A percentile compares a stretch with the other conserved stretches of the same genome.
These are phyloP conservation scores for Lonchura striata DNA, from an alignment of 2,113 vertebrate species.

Conservation along the genomic window DNA sequence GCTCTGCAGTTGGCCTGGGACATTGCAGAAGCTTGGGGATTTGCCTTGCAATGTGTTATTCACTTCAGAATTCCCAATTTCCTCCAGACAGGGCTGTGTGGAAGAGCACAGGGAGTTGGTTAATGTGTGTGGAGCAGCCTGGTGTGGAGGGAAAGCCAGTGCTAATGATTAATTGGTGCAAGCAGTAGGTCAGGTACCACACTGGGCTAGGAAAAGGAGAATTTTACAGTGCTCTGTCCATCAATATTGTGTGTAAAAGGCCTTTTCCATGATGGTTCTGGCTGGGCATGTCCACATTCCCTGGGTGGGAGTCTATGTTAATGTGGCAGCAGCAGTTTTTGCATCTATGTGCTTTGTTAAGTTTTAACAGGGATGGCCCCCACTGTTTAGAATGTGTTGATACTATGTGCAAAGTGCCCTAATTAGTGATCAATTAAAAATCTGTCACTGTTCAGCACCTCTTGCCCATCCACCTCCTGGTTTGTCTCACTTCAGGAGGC, in stretches of 20 bases:
- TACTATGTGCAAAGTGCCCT: background rate
- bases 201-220: background rate
- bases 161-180: background rate
- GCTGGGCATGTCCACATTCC: background rate
- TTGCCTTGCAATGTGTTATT: background rate
- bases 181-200: background rate
- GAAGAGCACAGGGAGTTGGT: background rate
- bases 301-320: background rate
- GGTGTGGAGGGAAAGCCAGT: background rate
- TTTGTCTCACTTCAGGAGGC: background rate
- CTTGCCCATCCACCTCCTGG: background rate
- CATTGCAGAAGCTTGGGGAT: background rate
- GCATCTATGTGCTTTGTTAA: background rate
- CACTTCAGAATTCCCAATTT: background rate
- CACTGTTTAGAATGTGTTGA: background rate
- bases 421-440: background rate
- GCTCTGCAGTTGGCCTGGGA: background rate
- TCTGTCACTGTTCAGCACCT: rapidly evolving
- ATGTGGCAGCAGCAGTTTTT: background rate
- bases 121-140: background rate
- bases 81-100: background rate
- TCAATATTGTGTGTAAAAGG: background rate
- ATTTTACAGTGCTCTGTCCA: background rate
- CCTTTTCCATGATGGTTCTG: background rate
- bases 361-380: background rate